Conservation (phyloP, 1,140 invertebrate species). For the Ceratosolen solmsi region DNA sequence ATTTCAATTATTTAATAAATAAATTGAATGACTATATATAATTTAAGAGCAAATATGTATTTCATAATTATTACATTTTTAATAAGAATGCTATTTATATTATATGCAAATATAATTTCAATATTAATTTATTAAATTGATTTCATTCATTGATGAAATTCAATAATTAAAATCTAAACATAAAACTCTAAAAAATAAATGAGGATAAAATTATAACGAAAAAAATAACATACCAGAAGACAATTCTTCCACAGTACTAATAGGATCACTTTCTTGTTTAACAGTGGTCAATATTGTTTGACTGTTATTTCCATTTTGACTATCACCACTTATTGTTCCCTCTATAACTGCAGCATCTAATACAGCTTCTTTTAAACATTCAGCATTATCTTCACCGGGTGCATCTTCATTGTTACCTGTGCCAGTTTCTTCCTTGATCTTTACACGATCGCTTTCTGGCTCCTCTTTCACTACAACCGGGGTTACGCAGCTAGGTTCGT, state of each 20-base stretch:
- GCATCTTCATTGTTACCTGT: conserved; percentile 63
- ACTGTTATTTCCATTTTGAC: conserved; percentile 60
- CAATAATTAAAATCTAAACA: no score
- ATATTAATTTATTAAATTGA: no score
- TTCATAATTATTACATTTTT: no score
- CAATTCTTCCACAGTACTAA: conserved; percentile 52
- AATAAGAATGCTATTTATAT: no score
- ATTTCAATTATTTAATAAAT: no score
- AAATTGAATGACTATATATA: no score
- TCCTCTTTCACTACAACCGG: conserved; percentile 69
- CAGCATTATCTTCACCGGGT: conserved; percentile 62
- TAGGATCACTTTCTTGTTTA: conserved; percentile 64
- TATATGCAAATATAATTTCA: no score
- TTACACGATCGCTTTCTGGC: conserved; percentile 66
- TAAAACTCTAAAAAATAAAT: not conserved
- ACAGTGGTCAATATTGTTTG: conserved; percentile 64
- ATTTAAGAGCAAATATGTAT: no score
- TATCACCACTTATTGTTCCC: conserved; percentile 59
- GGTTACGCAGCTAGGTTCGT: conserved; percentile 66
- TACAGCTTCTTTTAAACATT: conserved; percentile 62
- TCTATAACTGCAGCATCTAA: conserved; percentile 63
- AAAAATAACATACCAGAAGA: conserved; percentile 51
- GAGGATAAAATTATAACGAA: not conserved
- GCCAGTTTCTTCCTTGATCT: conserved; percentile 68
- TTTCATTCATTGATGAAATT: no score